Base-by-base conservation (phyloP, 1,140 invertebrate species). In the Hyphantria cunea region DNA sequence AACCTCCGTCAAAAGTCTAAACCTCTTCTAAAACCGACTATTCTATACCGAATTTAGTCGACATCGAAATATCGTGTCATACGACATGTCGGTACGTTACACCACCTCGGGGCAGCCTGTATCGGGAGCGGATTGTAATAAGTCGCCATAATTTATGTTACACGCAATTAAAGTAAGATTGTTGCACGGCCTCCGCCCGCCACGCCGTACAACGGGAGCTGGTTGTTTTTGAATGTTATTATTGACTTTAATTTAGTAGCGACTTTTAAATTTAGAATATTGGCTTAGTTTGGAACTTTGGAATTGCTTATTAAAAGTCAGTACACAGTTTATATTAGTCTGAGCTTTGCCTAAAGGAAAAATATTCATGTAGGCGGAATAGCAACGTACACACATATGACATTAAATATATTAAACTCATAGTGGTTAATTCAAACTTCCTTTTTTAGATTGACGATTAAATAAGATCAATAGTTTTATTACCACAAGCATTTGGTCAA, bases 161-260 rank as follows among this genome's bases (percentile, higher is more conserved):
- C 80, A 82, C 74, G 87, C 84, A 87, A 88, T 90, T 90, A 90
- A 90, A 87, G 82, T 86, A 84, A 90, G 84, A 90, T 86, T 84
- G 87, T 86, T 78, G 74, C 48, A 25, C 62, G 62, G 69, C 68
- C 73, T 59, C 67, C 72, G 72, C 63, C 59, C 12, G 11, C 66
- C 44, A 31, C 64, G 59, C 66, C 47, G 63, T 50, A 72, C 62
- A 10, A 48, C 70, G 62, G 53, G 69, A 69, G 68, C 49, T 56
- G 37, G 44, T 55, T 56, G 51, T 63, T 64, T 64, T 64, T 42
- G 34, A 64, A 56, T 47, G 51, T 42, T 69, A 65, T 69, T 73
- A 59, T 66, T 62, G 32, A 48, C 13, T 68, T 54, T 39, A 51
- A 58, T 66, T 42, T 55, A 54, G 55, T 45, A 53, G 66, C 65